Evolutionary conservation across 2,888 invertebrate species (phyloP).

Genomic region (Zaprionus lineosus): DNA sequence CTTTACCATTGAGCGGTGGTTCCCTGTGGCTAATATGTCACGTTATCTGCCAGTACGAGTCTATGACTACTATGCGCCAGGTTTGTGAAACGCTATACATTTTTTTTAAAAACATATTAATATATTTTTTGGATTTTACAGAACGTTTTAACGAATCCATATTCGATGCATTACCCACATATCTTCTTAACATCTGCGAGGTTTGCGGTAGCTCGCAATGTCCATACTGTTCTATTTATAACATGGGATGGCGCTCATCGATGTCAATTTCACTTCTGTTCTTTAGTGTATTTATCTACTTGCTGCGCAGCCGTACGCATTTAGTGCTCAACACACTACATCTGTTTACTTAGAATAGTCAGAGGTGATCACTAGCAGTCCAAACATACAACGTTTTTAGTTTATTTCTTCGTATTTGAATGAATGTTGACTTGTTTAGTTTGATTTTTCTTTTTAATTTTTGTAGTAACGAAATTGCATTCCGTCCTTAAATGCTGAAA

Average conservation of each 20-base stretch:
- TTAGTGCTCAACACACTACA: slow-evolving; percentile 68
- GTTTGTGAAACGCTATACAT: slow-evolving; percentile 83
- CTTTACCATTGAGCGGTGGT: slow-evolving; percentile 97
- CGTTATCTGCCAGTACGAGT: slow-evolving; percentile 93
- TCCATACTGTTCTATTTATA: slow-evolving; percentile 95
- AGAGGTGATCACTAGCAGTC: slow-evolving; percentile 28
- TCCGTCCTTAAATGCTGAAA: slow-evolving; percentile 66
- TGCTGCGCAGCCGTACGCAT: slow-evolving; percentile 79
- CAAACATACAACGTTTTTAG: slow-evolving; percentile 36
- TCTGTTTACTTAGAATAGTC: slow-evolving; percentile 59
- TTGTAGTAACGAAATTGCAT: slow-evolving; percentile 65
- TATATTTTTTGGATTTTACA: slow-evolving; percentile 70
- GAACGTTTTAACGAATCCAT: slow-evolving; percentile 96
- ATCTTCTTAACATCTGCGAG: slow-evolving; percentile 94
- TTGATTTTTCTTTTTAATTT: slow-evolving; percentile 38
- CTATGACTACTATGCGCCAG: slow-evolving; percentile 98
- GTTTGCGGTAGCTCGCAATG: slow-evolving; percentile 97
- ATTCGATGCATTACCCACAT: slow-evolving; percentile 93
- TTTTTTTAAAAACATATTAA: neutral
- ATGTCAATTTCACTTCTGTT: slow-evolving; percentile 77
- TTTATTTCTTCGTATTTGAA: slow-evolving; percentile 38
- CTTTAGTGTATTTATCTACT: slow-evolving; percentile 79
- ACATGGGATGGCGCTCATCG: slow-evolving; percentile 83
- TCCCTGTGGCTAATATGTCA: slow-evolving; percentile 98
- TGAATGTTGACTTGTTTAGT: slow-evolving; percentile 45